Evolutionary conservation across 1,140 invertebrate species (phyloP), one percentile per base, ranked within the genome.

Genomic region (Sipha flava): DNA sequence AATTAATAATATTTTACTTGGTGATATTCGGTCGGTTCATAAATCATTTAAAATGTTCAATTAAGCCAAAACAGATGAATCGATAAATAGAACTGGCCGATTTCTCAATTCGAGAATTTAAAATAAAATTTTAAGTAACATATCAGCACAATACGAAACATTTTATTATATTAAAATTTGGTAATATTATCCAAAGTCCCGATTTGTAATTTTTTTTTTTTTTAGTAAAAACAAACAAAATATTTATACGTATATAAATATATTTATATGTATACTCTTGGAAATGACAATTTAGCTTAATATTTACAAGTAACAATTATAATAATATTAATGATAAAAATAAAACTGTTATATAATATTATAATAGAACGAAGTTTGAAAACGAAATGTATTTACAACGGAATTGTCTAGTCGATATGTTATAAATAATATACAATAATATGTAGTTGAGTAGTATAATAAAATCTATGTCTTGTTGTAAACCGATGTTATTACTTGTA

Each of bases 321-420:
- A n/a, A n/a, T n/a, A n/a, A n/a, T n/a, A n/a, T n/a, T n/a, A n/a
- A n/a, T n/a, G n/a, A n/a, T n/a, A 16, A 47, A 47, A 66, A 75
- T 31, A 54, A 29, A 77, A 57, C 59, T 77, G 47, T 75, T 75
- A 54, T 75, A 34, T 52, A 73, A 73, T 73, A 77, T 18, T 77
- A 57, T 57, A 57, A 57, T 77, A 57, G 31, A 31, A 43, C 29
- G 49, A 40, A 57, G 29, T 37, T 59, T 4, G 6, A 43, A 40
- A 77, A 31, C 37, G 12, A 59, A 77, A 75, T 57, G 73, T 77
- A 77, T 77, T 77, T 77, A 77, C 73, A 77, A 40, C 29, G 52
- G 6, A 77, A 77, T 77, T 54, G 52, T 77, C 73, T 77, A 77
- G 34, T 77, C 73, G 26, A 70, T 77, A 77, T n/a, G n/a, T n/a